Base-by-base conservation (phyloP, 2,797 vertebrate genomes). In the Sebastolobus altivelis region DNA sequence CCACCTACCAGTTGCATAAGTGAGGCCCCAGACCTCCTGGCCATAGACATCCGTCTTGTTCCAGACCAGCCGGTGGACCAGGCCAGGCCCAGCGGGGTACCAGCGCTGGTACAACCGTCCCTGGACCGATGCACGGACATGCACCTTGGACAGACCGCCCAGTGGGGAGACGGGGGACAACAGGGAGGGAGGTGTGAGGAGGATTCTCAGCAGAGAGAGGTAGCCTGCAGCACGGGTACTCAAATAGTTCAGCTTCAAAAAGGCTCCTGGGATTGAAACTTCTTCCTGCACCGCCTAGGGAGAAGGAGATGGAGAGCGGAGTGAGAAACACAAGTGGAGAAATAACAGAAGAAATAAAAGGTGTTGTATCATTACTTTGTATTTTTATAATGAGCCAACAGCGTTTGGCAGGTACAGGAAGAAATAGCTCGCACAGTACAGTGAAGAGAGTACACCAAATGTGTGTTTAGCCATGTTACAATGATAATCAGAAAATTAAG, bases 41-140 rank as follows among this genome's bases (percentile, higher is more conserved):
- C 98, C 97, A 29, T 99, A 99, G 79, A 99, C 96, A 83, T 99
- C 98, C 0, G 98, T 99, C 94, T 99, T 99, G 88, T 99, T 99
- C 98, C 98, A 99, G 76, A 97, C 95, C 89, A 99, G 97, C 0
- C 97, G 96, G 86, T 98, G 97, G 68, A 98, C 94, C 77, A 99
- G 94, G 82, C 97, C 97, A n/a, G 97, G 89, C 75, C 96, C 96
- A 29, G 97, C 97, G 25, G 98, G 97, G 92, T 99, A 99, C 97
- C 97, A 99, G 55, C 97, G 98, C 93, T 98, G 98, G 87, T 97
- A 97, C 67, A 98, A 85, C 72, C 98, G 92, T 5, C 98, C 98
- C 94, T 99, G 97, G 56, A 99, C 94, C 6, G 97, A 94, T 1
- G 97, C 96, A 0, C 94, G 96, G 68, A 99, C 96, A n/a, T 99